A percentile compares a stretch with the other conserved stretches of the same genome.
These are phyloP conservation scores for Bellardia bayeri DNA, from an alignment of 2,888 invertebrate species.

Conservation along the genomic window DNA sequence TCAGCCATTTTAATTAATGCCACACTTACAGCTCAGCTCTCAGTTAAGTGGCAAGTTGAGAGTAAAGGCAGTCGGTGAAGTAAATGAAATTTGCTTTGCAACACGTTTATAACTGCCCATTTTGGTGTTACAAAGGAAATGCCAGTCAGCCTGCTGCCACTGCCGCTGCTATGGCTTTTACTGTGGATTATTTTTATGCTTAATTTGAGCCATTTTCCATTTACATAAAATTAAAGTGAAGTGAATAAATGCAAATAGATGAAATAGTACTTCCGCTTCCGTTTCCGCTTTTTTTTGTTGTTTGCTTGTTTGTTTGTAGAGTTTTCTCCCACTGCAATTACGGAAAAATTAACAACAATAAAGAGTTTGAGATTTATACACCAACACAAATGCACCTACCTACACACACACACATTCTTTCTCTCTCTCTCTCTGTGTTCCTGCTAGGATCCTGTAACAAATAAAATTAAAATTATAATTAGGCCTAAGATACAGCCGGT, in stretches of 20 bases:
- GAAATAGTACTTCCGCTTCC: constrained; percentile 32
- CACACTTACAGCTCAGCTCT: constrained; percentile 27
- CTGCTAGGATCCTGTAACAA: not conserved
- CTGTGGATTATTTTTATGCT: constrained; percentile 37
- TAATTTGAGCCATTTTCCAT: constrained; percentile 53
- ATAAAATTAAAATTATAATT: constrained; percentile 7
- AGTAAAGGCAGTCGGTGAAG: not conserved
- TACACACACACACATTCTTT: not conserved
- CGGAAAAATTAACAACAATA: constrained; percentile 21
- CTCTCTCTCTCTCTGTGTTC: not conserved
- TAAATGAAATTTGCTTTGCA: constrained; percentile 24
- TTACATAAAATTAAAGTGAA: constrained; percentile 50
- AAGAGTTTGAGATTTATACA: not conserved
- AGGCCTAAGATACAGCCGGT: not conserved
- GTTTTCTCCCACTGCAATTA: constrained; percentile 4
- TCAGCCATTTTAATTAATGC: constrained; percentile 67
- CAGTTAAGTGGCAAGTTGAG: not conserved
- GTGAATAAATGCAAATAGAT: constrained; percentile 41
- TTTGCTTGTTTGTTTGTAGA: not conserved
- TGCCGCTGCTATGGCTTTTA: not conserved
- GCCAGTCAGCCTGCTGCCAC: not conserved
- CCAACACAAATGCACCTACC: not conserved
- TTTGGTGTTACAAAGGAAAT: constrained; percentile 8
- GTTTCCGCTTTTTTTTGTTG: constrained; percentile 6
- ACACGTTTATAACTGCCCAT: not conserved